Evolutionary conservation across 2,113 vertebrate species (phyloP).

Genomic region (Lucifuga dentata): DNA sequence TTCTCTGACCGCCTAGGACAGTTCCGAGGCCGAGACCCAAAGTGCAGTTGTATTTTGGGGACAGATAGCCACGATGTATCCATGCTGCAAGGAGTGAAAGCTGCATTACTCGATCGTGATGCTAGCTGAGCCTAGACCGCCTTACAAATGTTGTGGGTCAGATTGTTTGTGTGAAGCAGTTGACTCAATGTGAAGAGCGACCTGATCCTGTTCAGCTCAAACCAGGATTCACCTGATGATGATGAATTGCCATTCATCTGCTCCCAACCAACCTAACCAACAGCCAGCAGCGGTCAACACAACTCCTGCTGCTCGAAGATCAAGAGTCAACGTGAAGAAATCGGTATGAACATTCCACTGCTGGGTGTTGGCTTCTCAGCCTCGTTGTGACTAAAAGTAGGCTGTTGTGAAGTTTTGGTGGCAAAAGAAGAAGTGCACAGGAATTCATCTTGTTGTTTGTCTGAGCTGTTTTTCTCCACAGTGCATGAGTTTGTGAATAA

Average conservation of each 20-base stretch:
- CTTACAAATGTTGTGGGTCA: slow-evolving; percentile 11
- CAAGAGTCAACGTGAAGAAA: slow-evolving; percentile 76
- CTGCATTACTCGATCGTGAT: not conserved
- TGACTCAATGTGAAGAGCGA: slow-evolving; percentile 7
- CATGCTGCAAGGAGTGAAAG: not conserved
- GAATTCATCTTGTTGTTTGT: not conserved
- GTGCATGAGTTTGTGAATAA: slow-evolving; percentile 49
- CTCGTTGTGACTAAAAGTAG: not conserved
- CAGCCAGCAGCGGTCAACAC: slow-evolving; percentile 21
- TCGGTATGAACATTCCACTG: slow-evolving; percentile 56
- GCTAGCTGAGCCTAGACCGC: slow-evolving; percentile 12
- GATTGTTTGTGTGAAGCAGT: not conserved
- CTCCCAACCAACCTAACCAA: slow-evolving; percentile 19
- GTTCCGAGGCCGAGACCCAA: not conserved
- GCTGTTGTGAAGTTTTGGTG: not conserved
- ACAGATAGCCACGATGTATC: not conserved
- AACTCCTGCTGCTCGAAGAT: slow-evolving; percentile 50
- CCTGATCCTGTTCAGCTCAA: slow-evolving; percentile 8
- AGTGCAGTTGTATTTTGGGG: slow-evolving; percentile 11
- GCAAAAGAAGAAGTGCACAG: slow-evolving; percentile 25
- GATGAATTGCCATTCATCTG: slow-evolving; percentile 52
- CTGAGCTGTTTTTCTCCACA: slow-evolving; percentile 32
- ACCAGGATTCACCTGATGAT: slow-evolving; percentile 3
- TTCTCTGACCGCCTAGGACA: slow-evolving; percentile 11
- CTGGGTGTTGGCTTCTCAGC: not conserved